phyloP scores from a whole-genome alignment of 2,797 vertebrate genomes.

The Gorsachius magnificus region DNA sequence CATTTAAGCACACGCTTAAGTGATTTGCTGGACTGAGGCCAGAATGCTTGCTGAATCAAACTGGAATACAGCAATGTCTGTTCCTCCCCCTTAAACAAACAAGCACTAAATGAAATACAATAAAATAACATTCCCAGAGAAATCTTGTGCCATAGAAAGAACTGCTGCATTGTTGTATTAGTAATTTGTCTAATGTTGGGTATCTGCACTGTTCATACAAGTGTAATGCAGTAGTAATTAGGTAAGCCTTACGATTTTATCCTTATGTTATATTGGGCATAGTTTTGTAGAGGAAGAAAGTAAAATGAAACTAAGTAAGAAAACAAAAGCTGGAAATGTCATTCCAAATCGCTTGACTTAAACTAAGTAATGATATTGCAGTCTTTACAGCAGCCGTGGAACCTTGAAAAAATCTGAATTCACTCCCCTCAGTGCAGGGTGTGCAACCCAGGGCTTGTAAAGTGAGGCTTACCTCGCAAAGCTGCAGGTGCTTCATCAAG shows the following conservation, averaged over 20 bases:
- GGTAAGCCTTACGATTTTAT: background rate
- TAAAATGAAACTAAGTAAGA: background rate
- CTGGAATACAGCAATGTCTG: slow-evolving; percentile 41
- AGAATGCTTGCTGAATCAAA: slow-evolving; percentile 46
- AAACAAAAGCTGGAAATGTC: background rate
- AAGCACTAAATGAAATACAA: slow-evolving; percentile 54
- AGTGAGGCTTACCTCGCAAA: background rate
- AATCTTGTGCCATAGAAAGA: slow-evolving; percentile 22
- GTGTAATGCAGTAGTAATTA: background rate
- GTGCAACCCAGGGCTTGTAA: background rate
- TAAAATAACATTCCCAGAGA: slow-evolving; percentile 67
- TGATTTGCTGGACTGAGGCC: slow-evolving; percentile 45
- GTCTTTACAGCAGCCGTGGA: background rate
- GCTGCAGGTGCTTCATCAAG: background rate
- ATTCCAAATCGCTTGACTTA: background rate
- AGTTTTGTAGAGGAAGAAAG: slow-evolving; percentile 7
- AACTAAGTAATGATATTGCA: background rate
- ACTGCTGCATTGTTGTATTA: slow-evolving; percentile 10
- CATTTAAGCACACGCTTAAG: slow-evolving; percentile 24
- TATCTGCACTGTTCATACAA: slow-evolving; percentile 10
- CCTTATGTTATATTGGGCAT: background rate
- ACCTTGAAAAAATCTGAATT: slow-evolving; percentile 3
- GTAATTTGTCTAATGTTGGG: background rate
- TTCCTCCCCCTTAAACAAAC: slow-evolving; percentile 53
- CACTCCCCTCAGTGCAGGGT: background rate